Base-by-base conservation (phyloP, 2,113 vertebrate genomes). In the Oncorhynchus keta region DNA sequence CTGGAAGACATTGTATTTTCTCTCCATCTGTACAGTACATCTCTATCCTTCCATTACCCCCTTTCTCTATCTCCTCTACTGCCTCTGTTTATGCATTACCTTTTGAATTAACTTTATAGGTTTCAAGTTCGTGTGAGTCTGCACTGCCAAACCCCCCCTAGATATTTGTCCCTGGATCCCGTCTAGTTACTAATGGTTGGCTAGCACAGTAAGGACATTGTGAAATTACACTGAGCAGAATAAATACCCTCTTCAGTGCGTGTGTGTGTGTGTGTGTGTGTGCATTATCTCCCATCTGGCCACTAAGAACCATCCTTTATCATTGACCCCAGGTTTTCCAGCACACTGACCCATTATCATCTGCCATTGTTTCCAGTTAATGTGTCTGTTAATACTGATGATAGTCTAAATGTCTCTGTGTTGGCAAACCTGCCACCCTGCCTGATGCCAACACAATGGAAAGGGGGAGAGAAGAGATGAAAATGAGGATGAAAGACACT, bases 321-420 rank as follows among this genome's bases (percentile, higher is more conserved):
- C 73, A 49, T 61, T 3, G 65, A 30, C 35, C 2, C 0, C 57
- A 11, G 7, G 22, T 64, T 64, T 16, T 64, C 61, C 20, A 22
- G 20, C 20, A n/a, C 24, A 26, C 24, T 64, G 2, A 73, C 76
- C 71, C 67, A 76, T 80, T 62, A 51, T 45, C 57, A 73, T 68
- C 80, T 68, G 68, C 76, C 79, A 62, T 85, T 85, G 39, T 65
- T 8, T 81, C 84, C 74, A 72, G 82, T 81, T 55, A 55, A 13
- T 55, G 51, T 18, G 51, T 3, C 82, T 88, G 91, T 87, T 85
- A 82, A 55, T 48, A 76, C 71, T 62, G 28, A 86, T 89, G 79
- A 90, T 90, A 78, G 77, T 49, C 26, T 26, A 8, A 12, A n/a
- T 26, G 20, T 26, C 22, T 16, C n/a, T 26, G 20, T 26, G 61